Base-by-base conservation (phyloP, 2,888 invertebrate species). In the Palloptera scutellata region DNA sequence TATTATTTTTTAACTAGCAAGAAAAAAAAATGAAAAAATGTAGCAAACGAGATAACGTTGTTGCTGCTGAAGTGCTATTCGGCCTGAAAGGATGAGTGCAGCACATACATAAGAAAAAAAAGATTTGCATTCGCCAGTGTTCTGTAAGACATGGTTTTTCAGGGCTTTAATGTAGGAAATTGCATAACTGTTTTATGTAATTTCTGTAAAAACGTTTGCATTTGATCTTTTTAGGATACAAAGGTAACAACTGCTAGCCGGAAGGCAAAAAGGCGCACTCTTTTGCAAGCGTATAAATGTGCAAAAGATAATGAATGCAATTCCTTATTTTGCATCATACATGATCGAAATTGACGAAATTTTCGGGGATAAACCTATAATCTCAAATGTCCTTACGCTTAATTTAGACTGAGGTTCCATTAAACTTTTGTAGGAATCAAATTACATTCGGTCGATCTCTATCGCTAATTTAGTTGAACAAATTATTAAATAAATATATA, bases 331-430 rank as follows among this genome's bases (percentile, higher is more conserved):
- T 48, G 48, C 48, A n/a, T 8, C 48, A 48, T 48, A 48, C 8
- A 58, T 58, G 58, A 6, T 30, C 30, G 6, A 30, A 30, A 30
- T 30, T 2, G 58, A 58, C 11, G 58, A 58, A 41, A 58, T 58
- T 15, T 58, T 58, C 41, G 58, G 58, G 4, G 42, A 58, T 17
- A 58, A 41, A 15, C 58, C 58, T 1, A 58, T 58, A 1, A 58
- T 58, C 12, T 58, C 58, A 17, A 58, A 58, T 41, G 42, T 30
- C 1, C 58, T 41, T 41, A 58, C 58, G 1, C 13, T 42, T 1
- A 40, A 58, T n/a, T 58, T 58, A 17, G 58, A 41, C n/a, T 1
- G 42, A 42, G 58, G 58, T 5, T 41, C 41, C 1, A 58, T 17
- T 41, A 41, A 11, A 1, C 42, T 41, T 12, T 41, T 58, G 12